A percentile compares a stretch with the other conserved stretches of the same genome.
Evolutionary conservation across 2,888 invertebrate genomes (phyloP).

Genomic region (Cataglyphis cursor): DNA sequence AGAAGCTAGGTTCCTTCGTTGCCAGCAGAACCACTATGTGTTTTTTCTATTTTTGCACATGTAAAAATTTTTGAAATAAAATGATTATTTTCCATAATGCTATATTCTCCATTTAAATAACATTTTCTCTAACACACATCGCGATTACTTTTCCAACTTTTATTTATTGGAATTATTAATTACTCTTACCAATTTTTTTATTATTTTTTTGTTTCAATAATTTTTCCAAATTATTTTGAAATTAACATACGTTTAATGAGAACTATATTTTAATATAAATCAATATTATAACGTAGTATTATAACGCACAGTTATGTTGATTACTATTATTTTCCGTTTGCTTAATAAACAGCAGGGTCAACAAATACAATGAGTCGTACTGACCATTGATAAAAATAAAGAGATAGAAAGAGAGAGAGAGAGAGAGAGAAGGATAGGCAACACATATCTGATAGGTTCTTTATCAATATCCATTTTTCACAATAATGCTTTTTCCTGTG

Average conservation of each 20-base stretch:
- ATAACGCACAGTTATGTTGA: background rate
- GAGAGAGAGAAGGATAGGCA: too few relatives aligned
- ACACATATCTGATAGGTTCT: background rate
- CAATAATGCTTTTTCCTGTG: background rate
- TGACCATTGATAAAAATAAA: background rate
- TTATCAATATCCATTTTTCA: background rate
- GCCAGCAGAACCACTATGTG: background rate
- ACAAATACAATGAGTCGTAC: background rate
- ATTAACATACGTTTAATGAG: background rate
- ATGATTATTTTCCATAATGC: conserved; percentile 2
- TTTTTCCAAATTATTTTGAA: background rate
- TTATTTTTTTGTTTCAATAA: background rate
- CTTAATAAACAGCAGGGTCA: background rate
- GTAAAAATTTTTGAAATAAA: conserved; percentile 22
- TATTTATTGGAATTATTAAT: background rate
- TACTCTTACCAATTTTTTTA: background rate
- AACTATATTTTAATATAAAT: background rate
- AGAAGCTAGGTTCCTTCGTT: background rate
- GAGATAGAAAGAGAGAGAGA: too few relatives aligned
- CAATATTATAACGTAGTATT: background rate
- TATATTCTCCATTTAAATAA: background rate
- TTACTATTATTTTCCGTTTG: background rate
- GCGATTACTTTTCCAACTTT: background rate
- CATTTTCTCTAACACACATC: background rate
- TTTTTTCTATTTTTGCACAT: background rate